Evolutionary conservation across 1,140 invertebrate species (phyloP), one percentile per base, ranked within the genome.

Genomic region (Drosophila chauvacae): DNA sequence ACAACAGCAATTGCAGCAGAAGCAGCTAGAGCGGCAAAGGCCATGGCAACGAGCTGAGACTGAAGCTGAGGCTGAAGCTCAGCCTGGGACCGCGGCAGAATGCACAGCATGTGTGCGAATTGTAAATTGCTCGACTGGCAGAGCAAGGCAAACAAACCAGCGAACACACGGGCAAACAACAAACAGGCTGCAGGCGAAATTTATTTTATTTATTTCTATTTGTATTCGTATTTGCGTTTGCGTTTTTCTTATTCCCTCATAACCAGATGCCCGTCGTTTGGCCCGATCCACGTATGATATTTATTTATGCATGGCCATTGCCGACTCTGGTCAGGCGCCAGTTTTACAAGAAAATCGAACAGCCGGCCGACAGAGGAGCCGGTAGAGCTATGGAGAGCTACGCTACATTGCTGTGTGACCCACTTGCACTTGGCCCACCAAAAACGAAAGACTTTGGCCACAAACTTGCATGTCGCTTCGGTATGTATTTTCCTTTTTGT

Each of bases 51-150:
- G n/a, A 13, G 47, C 47, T 28, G 14, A 26, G 23, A 7, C 23
- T 16, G 3, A 16, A 9, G n/a, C 50, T 35, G 1, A 6, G 48
- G 10, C 28, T 18, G 0, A 33, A 11, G 14, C 51, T 16, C 7
- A 35, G 50, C 7, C 33, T 37, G 30, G 14, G 33, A 16, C 7
- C 9, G 3, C 13, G 23, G 45, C 51, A 51, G 39, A 44, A 75
- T 50, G 77, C 85, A 65, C 85, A 88, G 85, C 85, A 88, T 88
- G 85, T 88, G 85, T 85, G 81, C 85, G 85, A 81, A 84, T 88
- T 90, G 77, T 81, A 90, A 88, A 85, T 90, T 90, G 81, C 75
- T 80, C 55, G 56, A 63, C 76, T 84, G 81, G 69, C 81, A 90
- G 70, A 72, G 66, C 70, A 72, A 60, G 68, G 68, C 68, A 72